phyloP scores from a whole-genome alignment of 1,140 invertebrate genomes.

The Drosophila erecta region DNA sequence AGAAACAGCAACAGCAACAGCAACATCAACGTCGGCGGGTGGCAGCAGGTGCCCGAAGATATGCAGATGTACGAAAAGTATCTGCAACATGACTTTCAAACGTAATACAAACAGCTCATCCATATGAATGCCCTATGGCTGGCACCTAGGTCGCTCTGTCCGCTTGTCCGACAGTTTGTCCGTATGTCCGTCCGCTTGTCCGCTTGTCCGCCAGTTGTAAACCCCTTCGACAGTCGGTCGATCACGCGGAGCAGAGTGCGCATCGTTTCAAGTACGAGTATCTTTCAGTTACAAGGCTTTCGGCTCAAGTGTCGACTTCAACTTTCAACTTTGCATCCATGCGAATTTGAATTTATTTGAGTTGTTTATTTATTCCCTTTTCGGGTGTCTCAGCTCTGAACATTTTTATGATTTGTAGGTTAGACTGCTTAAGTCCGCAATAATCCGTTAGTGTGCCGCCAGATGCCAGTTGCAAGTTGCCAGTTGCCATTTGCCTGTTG shows the following conservation, averaged over 20 bases:
- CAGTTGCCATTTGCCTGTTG: not conserved
- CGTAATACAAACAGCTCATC: slow-evolving; percentile 79
- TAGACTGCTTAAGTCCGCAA: slow-evolving; percentile 44
- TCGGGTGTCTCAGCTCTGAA: slow-evolving; percentile 45
- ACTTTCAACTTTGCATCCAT: slow-evolving; percentile 77
- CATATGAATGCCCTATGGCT: slow-evolving; percentile 45
- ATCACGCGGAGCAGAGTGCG: slow-evolving; percentile 68
- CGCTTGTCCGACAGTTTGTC: slow-evolving; percentile 17
- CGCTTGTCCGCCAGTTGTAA: slow-evolving; percentile 10
- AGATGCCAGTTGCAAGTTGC: too few relatives aligned
- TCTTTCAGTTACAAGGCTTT: slow-evolving; percentile 63
- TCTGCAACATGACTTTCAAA: slow-evolving; percentile 81
- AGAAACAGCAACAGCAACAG: slow-evolving; percentile 8
- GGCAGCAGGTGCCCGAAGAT: slow-evolving; percentile 55
- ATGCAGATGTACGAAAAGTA: slow-evolving; percentile 66
- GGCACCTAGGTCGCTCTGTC: slow-evolving; percentile 21
- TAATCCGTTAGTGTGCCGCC: slow-evolving; percentile 58
- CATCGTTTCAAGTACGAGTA: slow-evolving; percentile 61
- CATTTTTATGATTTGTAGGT: slow-evolving; percentile 59
- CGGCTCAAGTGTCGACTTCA: slow-evolving; percentile 57
- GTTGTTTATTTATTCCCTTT: slow-evolving; percentile 46
- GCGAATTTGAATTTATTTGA: slow-evolving; percentile 34
- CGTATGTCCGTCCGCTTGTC: not conserved
- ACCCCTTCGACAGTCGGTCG: slow-evolving; percentile 73
- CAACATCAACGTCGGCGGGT: slow-evolving; percentile 23